These are phyloP conservation scores for Okamejei kenojei DNA, from an alignment of 2,797 vertebrate genomes.

Conservation along the genomic window DNA sequence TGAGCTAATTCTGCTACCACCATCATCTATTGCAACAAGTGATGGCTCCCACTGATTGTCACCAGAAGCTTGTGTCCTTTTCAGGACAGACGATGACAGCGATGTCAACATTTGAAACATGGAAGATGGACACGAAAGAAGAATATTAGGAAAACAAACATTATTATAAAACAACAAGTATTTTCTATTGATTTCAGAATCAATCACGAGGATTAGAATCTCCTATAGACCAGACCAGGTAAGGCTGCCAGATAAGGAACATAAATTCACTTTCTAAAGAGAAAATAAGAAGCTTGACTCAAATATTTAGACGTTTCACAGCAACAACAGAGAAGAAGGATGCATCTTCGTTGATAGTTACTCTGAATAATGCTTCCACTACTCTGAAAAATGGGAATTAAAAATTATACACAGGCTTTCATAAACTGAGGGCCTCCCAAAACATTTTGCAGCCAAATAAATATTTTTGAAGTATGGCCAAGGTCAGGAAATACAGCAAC, in stretches of 20 bases:
- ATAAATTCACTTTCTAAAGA: neutral
- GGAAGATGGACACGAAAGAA: too few species aligned
- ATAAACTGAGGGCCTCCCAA: neutral
- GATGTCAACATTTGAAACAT: too few species aligned
- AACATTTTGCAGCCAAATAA: neutral
- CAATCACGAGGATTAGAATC: neutral
- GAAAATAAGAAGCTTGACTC: neutral
- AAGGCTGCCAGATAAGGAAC: neutral
- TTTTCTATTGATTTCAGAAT: neutral
- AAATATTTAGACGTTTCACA: neutral
- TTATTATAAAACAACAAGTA: neutral
- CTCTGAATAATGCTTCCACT: neutral
- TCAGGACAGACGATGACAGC: too few species aligned
- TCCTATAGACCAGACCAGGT: neutral
- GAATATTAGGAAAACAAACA: neutral
- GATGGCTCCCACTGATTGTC: too few species aligned
- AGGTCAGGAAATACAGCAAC: neutral
- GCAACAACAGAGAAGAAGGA: neutral
- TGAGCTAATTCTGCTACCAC: too few species aligned
- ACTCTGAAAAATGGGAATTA: neutral
- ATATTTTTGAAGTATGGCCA: neutral
- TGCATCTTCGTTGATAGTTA: neutral
- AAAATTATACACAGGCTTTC: neutral
- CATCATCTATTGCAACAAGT: too few species aligned
- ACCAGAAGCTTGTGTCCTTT: too few species aligned